These are phyloP conservation scores for Taphrorychus bicolor DNA, from an alignment of 2,888 invertebrate species.

Conservation along the genomic window DNA sequence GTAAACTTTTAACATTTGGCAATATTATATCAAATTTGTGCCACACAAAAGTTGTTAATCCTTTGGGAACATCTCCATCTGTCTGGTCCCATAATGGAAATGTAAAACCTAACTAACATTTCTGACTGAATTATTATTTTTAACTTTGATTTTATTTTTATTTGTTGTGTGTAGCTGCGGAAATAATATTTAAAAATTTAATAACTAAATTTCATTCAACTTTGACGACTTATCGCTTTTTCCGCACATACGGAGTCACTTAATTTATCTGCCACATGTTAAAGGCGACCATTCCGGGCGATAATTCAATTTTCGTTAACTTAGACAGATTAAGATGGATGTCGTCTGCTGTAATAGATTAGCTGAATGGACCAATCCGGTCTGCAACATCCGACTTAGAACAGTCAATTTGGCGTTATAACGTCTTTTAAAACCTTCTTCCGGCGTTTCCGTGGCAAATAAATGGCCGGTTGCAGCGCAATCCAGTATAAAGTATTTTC, in stretches of 20 bases:
- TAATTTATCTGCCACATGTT: slow-evolving; percentile 6
- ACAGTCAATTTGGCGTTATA: slow-evolving; percentile 4
- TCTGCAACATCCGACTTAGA: slow-evolving; percentile 5
- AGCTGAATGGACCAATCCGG: slow-evolving; percentile 11
- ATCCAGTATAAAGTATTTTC: background rate
- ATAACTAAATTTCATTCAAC: too few species aligned
- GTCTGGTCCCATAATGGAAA: too few species aligned
- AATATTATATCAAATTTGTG: too few species aligned
- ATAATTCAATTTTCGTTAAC: slow-evolving; percentile 20
- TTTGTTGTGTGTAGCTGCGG: too few species aligned
- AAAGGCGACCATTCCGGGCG: background rate
- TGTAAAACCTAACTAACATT: too few species aligned
- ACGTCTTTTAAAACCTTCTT: background rate
- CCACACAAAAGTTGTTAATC: too few species aligned
- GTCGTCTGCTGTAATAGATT: slow-evolving; percentile 13
- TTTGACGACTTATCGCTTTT: slow-evolving; percentile 1
- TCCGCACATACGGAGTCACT: background rate
- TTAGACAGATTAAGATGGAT: slow-evolving; percentile 16
- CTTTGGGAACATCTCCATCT: too few species aligned
- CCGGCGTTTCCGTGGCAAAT: background rate
- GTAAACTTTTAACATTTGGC: too few species aligned
- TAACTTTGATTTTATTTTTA: too few species aligned
- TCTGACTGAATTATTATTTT: too few species aligned
- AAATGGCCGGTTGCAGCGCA: background rate
- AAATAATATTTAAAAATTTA: too few species aligned